Base-by-base conservation (phyloP, 2,888 invertebrate species). In the Danaus chrysippus region DNA sequence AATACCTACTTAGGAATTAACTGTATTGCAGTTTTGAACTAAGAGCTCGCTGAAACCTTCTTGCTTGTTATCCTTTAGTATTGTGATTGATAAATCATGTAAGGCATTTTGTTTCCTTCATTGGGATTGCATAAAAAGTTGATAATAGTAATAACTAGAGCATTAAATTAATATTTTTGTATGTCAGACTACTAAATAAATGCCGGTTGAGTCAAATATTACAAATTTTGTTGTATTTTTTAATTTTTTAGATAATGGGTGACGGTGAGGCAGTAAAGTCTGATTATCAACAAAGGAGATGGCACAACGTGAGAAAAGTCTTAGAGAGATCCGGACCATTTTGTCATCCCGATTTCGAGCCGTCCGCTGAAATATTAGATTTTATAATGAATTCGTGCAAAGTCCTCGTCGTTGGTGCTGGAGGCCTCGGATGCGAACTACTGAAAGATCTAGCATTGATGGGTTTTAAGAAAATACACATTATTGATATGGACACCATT, bases 401-500 rank as follows among this genome's bases (percentile, higher is more conserved):
- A 89, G 91, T 99, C 42, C 91, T 99, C 10, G 80, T 91, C 52
- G 81, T 85, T 67, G 99, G 99, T 12, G 99, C 99, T 61, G 99
- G 99, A 42, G 99, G 99, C 1, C 92, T 99, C 54, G 99, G 99
- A 12, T 99, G 99, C 91, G 99, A 99, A 87, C 90, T 99, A 23
- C 91, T 99, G 0, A 99, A 99, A 90, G 96, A 99, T 87, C 90
- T 99, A 72, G 98, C 96, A 0, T 85, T 99, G 49, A 96, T 99
- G 95, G 99, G 99, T 0, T 99, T 99, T 78, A 93, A 94, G 67
- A 94, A 98, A 75, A 94, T 99, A 70, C 96, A 99, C 84, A 95
- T 99, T 3, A 98, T 99, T 67, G 99, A 99, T 82, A 99, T 99
- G 99, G 99, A 99, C 84, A 98, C 96, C 0, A 99, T 99, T 73